Evolutionary conservation across 1,140 invertebrate genomes (phyloP), one percentile per base, ranked within the genome.

Genomic region (Drosophila bocki): DNA sequence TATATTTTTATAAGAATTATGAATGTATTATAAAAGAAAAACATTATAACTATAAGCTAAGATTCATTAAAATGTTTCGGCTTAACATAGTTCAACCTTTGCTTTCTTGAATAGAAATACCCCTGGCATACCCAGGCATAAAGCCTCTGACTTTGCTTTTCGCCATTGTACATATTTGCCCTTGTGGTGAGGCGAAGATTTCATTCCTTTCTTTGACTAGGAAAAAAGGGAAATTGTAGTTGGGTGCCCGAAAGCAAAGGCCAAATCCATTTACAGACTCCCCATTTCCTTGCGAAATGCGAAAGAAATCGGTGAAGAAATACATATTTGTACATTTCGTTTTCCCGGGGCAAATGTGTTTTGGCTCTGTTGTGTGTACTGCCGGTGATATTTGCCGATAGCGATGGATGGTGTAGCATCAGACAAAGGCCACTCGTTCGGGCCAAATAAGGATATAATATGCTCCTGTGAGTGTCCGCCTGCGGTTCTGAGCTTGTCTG

Each of bases 381-480:
- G 67, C 53, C 56, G 53, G 44, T 59, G 29, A 60, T 60, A 60
- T 74, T 74, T 74, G 45, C 70, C 41, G 32, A 72, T 42, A 32
- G 61, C 47, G 37, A 37, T 71, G 35, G 19, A 56, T 39, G 50
- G 69, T 59, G 69, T 60, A 19, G 45, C 17, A 8, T 33, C 69
- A 72, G 51, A 72, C 44, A 71, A 72, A 72, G 69, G 62, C 51
- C 42, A 26, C 67, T 57, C 70, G 37, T 37, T 32, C 32, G 39
- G 42, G 29, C 19, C 68, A 54, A 70, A 69, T 70, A 58, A 41
- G 68, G 68, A 74, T 74, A 60, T 74, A 60, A 72, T 74, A 37
- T 60, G 29, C 64, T 58, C 29, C 69, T 70, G 65, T 26, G 44
- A 71, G 50, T 57, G 45, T 74, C 54, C 29, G 70, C 70, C 70